These are phyloP conservation scores for Psammodynastes pulverulentus DNA, from an alignment of 2,113 vertebrate species.

Conservation along the genomic window DNA sequence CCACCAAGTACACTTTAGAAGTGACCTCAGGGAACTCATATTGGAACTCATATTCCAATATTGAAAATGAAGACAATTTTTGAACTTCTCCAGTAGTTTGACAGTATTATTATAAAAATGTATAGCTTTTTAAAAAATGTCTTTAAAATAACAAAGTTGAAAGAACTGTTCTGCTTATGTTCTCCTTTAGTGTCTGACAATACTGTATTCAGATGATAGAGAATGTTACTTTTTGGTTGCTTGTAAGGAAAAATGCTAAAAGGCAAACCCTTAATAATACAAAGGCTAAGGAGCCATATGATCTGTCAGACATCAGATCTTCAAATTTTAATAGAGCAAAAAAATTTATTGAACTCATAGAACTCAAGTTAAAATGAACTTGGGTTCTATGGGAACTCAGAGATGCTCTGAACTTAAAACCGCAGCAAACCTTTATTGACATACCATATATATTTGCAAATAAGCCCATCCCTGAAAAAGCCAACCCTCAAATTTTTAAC, in stretches of 20 bases:
- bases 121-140: conserved; percentile 57
- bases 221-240: fast-evolving
- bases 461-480: neutral
- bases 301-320: neutral
- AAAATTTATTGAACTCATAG: too few species aligned
- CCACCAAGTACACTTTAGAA: conserved; percentile 40
- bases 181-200: fast-evolving
- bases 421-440: neutral
- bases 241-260: neutral
- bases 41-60: neutral
- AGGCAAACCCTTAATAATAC: neutral
- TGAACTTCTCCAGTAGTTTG: conserved; percentile 31
- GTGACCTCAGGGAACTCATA: neutral
- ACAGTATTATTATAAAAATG: conserved; percentile 25
- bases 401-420: neutral
- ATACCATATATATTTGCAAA: neutral
- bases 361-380: too few species aligned
- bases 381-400: neutral
- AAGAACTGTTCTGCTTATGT: conserved; percentile 23
- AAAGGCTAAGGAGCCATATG: neutral
- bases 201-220: fast-evolving
- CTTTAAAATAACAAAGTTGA: conserved; percentile 56
- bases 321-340: neutral
- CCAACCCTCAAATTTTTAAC: neutral
- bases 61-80: conserved; percentile 16